Base-by-base conservation (phyloP, 2,888 invertebrate species). In the Lepidochitona cinerea region DNA sequence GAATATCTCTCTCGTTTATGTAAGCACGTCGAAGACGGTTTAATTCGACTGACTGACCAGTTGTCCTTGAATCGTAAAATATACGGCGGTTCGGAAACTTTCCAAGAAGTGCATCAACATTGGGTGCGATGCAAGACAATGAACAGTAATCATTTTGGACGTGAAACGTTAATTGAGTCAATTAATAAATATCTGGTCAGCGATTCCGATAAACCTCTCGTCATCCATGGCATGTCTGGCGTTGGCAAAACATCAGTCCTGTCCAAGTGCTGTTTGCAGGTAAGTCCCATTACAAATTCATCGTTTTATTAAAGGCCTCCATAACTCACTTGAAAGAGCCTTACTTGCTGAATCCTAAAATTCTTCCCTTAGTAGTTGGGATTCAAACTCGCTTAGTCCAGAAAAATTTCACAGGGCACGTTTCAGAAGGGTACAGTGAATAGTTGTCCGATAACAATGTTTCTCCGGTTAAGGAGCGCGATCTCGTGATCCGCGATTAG, bases 181-280 rank as follows among this genome's bases (percentile, higher is more conserved):
- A 49, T 88, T 26, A 70, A 75, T 59, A 75, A 79, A 0, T 88
- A 89, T 74, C 73, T 88, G 12, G 72, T 76, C 18, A 83, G 82
- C 23, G 73, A 73, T 14, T 79, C 79, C 33, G 67, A 77, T 37
- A 81, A 79, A 64, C 87, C 85, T 0, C 75, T 88, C 53, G 82
- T 88, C 5, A 71, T 89, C n/a, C 81, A 85, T 72, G 89, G 89
- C 0, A 73, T 78, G 4, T 49, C 83, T 5, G 89, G 89, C 0
- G 75, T 79, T 1, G 88, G 89, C 14, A 89, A 89, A 75, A 83
- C 87, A 26, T 81, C 84, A 9, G 68, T 87, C 14, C 66, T 88
- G 49, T 85, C 88, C 4, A 87, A 84, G 68, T 70, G 86, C 18
- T 85, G 85, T 0, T 71, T 80, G 35, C 82, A 87, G 82, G 88